Conservation (phyloP, 2,888 invertebrate genomes). For the Calliscelio sp. region DNA sequence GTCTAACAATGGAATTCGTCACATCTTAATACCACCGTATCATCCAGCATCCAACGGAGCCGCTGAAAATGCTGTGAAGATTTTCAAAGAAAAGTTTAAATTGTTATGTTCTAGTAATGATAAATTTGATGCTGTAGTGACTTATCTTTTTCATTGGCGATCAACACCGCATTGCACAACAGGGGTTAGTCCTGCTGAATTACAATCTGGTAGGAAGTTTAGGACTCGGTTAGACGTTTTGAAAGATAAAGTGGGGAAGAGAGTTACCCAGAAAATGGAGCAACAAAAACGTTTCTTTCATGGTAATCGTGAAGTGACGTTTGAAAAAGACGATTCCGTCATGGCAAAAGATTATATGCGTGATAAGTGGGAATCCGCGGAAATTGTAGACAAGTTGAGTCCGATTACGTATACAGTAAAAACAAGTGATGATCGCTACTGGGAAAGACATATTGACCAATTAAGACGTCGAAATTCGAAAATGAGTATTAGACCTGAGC, state of each 20-base stretch:
- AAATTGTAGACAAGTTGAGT: conserved; percentile 44
- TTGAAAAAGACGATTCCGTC: conserved; percentile 32
- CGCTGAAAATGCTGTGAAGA: conserved; percentile 44
- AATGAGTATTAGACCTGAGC: no score
- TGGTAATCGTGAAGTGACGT: conserved; percentile 53
- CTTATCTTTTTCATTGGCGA: conserved; percentile 71
- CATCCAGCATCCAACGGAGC: conserved; percentile 61
- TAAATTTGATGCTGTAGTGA: conserved; percentile 56
- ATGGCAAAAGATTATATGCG: conserved; percentile 62
- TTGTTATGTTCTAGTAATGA: conserved; percentile 19
- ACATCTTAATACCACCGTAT: conserved; percentile 32
- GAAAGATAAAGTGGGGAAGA: conserved; percentile 24
- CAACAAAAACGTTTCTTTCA: conserved; percentile 52
- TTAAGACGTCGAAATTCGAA: no score
- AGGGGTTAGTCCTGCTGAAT: conserved; percentile 63
- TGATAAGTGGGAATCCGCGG: conserved; percentile 51
- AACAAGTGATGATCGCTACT: conserved; percentile 15
- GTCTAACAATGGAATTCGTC: conserved; percentile 10
- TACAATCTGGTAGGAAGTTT: conserved; percentile 58
- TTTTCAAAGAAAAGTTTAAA: no score
- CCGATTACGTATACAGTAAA: conserved; percentile 62
- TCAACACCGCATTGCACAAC: conserved; percentile 73
- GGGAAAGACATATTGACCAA: no score
- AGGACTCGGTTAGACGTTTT: conserved; percentile 63
- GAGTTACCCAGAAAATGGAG: conserved; percentile 38